Conservation (phyloP, 2,113 vertebrate genomes). For the Tupaia tana region DNA sequence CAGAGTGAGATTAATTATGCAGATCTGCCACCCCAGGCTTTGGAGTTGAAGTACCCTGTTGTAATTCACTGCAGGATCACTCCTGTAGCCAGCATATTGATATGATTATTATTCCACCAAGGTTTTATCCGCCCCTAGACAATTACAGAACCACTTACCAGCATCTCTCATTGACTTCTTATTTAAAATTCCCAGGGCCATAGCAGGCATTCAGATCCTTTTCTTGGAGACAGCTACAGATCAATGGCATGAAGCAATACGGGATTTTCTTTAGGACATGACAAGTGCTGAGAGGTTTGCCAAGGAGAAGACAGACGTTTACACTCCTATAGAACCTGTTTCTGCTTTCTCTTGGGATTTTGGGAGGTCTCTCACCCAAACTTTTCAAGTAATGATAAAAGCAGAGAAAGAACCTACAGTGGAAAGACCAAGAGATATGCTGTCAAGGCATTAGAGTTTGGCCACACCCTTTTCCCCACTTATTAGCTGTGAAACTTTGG, state of each 20-base stretch:
- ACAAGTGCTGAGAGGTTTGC: constrained; percentile 5
- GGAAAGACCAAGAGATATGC: neutral
- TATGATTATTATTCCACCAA: constrained; percentile 80
- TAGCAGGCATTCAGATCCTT: constrained; percentile 33
- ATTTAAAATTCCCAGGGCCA: constrained; percentile 77
- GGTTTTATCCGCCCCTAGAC: constrained; percentile 62
- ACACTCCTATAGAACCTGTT: neutral
- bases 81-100: constrained; percentile 65
- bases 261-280: constrained; percentile 57
- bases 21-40: constrained; percentile 55
- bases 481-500: constrained; percentile 15
- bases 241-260: constrained; percentile 50
- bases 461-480: neutral
- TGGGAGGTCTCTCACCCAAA: neutral
- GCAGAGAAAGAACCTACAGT: neutral
- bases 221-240: constrained; percentile 61
- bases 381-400: neutral
- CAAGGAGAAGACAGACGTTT: constrained; percentile 24
- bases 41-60: constrained; percentile 68
- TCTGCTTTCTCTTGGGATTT: too few species aligned
- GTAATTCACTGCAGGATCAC: constrained; percentile 74
- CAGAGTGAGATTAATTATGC: constrained; percentile 77
- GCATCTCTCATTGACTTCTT: constrained; percentile 79
- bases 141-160: constrained; percentile 69
- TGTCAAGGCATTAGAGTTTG: neutral